Percentiles rank a stretch among this genome's conserved stretches.
Conservation (phyloP, 2,113 vertebrate genomes). For the Tricholaema leucomelas region DNA sequence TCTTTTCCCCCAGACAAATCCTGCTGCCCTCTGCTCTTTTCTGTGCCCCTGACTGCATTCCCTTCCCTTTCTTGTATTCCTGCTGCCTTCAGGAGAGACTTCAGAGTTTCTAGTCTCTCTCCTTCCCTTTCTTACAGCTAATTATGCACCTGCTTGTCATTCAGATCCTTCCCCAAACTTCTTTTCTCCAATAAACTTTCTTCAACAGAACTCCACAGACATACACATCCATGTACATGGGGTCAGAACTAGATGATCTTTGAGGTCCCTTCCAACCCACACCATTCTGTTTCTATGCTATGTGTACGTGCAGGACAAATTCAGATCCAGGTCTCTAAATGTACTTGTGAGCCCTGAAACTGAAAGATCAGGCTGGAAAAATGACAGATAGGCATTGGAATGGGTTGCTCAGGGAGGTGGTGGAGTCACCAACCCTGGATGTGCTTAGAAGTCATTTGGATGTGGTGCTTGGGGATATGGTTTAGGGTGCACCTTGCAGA, state of each 20-base stretch:
- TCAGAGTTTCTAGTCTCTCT: neutral
- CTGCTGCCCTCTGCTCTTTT: neutral
- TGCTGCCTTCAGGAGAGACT: neutral
- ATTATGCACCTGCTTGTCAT: neutral
- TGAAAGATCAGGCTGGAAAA: neutral
- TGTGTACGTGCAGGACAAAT: neutral
- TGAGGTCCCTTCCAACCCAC: no score
- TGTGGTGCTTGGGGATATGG: no score
- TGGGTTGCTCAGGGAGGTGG: no score
- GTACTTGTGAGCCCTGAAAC: neutral
- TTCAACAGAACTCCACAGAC: neutral
- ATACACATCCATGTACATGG: neutral
- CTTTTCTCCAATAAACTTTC: neutral
- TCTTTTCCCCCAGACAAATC: neutral
- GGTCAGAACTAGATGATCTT: no score
- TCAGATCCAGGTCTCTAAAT: neutral
- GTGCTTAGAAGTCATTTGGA: no score
- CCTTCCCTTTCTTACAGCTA: neutral
- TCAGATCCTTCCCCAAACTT: neutral
- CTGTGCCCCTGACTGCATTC: neutral
- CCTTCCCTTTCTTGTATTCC: neutral
- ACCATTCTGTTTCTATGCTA: no score
- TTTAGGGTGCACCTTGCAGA: no score
- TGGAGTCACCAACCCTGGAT: no score
- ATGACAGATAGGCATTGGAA: fast-evolving